Conservation (phyloP, 2,797 vertebrate genomes). For the Peromyscus aztecus region DNA sequence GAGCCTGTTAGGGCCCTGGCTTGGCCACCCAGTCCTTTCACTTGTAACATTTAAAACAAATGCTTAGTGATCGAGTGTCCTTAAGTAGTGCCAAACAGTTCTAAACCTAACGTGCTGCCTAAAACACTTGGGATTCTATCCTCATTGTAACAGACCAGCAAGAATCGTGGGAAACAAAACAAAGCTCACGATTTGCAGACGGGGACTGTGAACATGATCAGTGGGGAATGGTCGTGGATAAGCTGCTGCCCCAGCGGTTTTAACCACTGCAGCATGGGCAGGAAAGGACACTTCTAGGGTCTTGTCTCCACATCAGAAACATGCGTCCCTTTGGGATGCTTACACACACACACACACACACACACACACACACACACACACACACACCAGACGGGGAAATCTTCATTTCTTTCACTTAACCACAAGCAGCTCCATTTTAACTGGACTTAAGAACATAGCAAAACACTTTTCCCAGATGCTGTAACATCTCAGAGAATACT, state of each 20-base stretch:
- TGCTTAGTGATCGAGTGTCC: neutral
- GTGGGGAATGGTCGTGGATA: neutral
- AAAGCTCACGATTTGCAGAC: neutral
- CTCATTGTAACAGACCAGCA: slow-evolving; percentile 17
- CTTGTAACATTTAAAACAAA: neutral
- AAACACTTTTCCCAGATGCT: neutral
- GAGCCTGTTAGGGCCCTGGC: too few species aligned
- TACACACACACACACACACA: neutral
- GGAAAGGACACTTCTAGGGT: neutral
- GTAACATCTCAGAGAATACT: neutral
- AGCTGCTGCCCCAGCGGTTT: neutral
- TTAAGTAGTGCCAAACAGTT: slow-evolving; percentile 33
- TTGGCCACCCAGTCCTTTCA: too few species aligned
- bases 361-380: neutral
- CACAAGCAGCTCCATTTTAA: neutral
- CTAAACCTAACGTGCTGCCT: neutral
- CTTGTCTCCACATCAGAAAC: neutral
- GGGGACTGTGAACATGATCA: neutral
- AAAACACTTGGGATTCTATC: neutral
- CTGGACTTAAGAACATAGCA: neutral
- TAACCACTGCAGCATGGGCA: neutral
- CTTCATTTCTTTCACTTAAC: slow-evolving; percentile 34
- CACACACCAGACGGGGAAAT: too few species aligned
- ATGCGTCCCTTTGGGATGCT: neutral
- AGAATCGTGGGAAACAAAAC: neutral